Base-by-base conservation (phyloP, 2,113 vertebrate genomes). In the Brachyhypopomus occidentalis region DNA sequence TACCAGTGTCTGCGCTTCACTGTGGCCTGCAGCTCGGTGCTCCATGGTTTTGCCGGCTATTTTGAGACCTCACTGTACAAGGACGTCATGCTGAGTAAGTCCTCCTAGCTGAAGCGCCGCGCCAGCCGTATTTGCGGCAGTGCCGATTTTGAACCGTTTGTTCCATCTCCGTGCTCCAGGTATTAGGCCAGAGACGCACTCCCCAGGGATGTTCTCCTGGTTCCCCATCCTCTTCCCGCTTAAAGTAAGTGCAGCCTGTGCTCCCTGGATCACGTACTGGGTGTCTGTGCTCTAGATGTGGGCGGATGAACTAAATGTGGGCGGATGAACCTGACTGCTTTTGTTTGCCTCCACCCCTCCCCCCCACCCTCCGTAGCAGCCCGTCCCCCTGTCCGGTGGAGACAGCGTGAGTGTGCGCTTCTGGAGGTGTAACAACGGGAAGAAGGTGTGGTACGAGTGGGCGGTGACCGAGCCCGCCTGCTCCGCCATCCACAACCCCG, bases 381-480 rank as follows among this genome's bases (percentile, higher is more conserved):
- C 96, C 45, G 95, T 98, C 84, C 87, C 91, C 0, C 83, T 98
- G 48, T 90, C 90, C 8, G 92, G 93, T 12, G 94, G 94, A 0
- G 93, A 96, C 36, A 90, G 91, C 4, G 92, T 98, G 83, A 90
- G 92, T 0, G 95, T 96, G 80, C 92, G 94, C 60, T 98, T 98
- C 90, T 98, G 96, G 96, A 92, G 96, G 86, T 96, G 95, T 92
- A 95, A 95, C 92, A 97, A 93, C 19, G 94, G 95, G 83, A 96
- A 96, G 92, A 97, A 98, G 86, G 96, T 98, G 74, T 98, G 96
- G 96, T 98, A 98, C 5, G 96, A 98, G 84, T 98, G 96, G 96
- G 96, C 96, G 0, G 96, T 98, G 86, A 96, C 95, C 0, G 93
- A 97, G 63, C 96, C 96, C 0, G 88, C 89, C 75, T 96, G 95